A percentile compares a stretch with the other conserved stretches of the same genome.
Conservation (phyloP, 2,113 vertebrate species). For the Thunnus thynnus region DNA sequence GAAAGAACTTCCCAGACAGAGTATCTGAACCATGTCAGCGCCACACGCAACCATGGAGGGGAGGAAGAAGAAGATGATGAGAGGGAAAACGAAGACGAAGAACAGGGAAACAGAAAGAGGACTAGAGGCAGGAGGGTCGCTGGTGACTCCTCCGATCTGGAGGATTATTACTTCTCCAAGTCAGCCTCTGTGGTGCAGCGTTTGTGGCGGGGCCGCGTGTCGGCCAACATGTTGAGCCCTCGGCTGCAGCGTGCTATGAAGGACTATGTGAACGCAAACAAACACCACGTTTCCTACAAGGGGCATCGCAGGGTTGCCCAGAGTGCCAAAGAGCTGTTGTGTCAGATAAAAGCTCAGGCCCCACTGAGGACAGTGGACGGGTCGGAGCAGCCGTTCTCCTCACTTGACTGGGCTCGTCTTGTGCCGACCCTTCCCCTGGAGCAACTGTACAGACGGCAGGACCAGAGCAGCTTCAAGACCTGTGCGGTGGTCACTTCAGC, state of each 20-base stretch:
- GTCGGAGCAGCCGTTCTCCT: constrained; percentile 91
- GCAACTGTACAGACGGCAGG: constrained; percentile 80
- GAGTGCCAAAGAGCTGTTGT: constrained; percentile 88
- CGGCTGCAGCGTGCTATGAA: constrained; percentile 94
- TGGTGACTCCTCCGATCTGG: constrained; percentile 79
- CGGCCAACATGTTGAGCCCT: constrained; percentile 91
- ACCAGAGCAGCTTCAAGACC: constrained; percentile 79
- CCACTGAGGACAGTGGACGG: constrained; percentile 91
- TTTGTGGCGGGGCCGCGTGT: constrained; percentile 92
- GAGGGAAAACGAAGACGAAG: constrained; percentile 67
- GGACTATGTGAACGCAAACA: constrained; percentile 93
- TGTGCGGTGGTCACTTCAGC: constrained; percentile 98
- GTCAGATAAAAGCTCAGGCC: constrained; percentile 88
- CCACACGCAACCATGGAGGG: constrained; percentile 1
- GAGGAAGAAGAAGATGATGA: constrained; percentile 62
- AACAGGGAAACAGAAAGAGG: constrained; percentile 53
- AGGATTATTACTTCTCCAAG: constrained; percentile 89
- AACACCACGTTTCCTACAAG: constrained; percentile 91
- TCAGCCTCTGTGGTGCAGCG: constrained; percentile 90
- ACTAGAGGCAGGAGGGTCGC: constrained; percentile 48
- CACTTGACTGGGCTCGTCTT: constrained; percentile 90
- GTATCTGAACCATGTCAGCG: constrained; percentile 50
- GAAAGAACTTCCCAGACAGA: constrained; percentile 67
- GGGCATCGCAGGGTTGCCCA: constrained; percentile 78
- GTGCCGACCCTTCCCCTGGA: constrained; percentile 88